phyloP scores from a whole-genome alignment of 1,140 invertebrate species.

The Drosophila parabipectinata region DNA sequence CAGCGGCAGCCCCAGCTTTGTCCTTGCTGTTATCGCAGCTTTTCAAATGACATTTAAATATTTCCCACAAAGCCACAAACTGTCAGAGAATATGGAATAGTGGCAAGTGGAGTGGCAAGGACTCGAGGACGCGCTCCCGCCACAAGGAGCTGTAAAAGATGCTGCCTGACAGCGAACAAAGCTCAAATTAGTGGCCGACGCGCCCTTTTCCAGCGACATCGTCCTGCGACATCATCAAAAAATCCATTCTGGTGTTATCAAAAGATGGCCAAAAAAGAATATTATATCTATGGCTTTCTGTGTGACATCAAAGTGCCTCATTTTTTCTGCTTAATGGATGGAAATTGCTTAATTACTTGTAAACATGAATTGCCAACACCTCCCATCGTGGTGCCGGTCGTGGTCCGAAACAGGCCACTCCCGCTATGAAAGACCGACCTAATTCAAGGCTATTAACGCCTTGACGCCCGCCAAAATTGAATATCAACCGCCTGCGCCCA shows the following conservation, averaged over 20 bases:
- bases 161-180: conserved; percentile 63
- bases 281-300: conserved; percentile 58
- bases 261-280: conserved; percentile 53
- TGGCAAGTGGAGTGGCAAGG: conserved; percentile 28
- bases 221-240: conserved; percentile 40
- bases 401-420: conserved; percentile 22
- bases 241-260: conserved; percentile 42
- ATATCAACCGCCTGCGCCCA: conserved; percentile 64
- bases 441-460: conserved; percentile 77
- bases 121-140: conserved; percentile 18
- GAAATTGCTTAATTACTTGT: conserved; percentile 81
- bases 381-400: conserved; percentile 9
- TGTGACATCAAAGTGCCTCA: conserved; percentile 61
- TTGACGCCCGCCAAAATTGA: conserved; percentile 68
- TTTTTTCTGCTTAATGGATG: conserved; percentile 45
- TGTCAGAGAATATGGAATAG: conserved; percentile 64
- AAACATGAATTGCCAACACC: conserved; percentile 81
- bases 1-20: conserved; percentile 39
- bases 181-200: conserved; percentile 66
- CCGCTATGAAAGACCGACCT: conserved; percentile 39
- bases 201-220: neutral
- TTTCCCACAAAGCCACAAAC: conserved; percentile 66
- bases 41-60: conserved; percentile 78
- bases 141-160: conserved; percentile 37
- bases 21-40: conserved; percentile 44